Percentiles rank a stretch among this genome's conserved stretches.
These are phyloP conservation scores for Eupsittula cactorum DNA, from an alignment of 2,113 vertebrate genomes.

Conservation along the genomic window DNA sequence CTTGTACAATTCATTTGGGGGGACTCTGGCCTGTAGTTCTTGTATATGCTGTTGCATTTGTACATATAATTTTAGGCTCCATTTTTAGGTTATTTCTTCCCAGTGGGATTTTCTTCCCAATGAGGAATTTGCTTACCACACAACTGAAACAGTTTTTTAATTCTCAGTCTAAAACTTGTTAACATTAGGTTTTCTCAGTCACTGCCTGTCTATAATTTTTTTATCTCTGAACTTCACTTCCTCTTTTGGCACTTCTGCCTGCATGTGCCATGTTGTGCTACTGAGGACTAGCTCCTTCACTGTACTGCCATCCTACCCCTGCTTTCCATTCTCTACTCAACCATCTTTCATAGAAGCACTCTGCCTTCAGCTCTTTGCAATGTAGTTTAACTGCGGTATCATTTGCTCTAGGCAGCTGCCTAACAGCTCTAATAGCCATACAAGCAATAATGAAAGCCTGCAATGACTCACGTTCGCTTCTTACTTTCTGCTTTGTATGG, in stretches of 20 bases:
- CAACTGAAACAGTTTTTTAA: background rate
- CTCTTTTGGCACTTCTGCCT: background rate
- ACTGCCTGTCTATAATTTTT: background rate
- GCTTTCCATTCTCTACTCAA: background rate
- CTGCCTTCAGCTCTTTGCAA: background rate
- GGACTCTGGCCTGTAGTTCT: background rate
- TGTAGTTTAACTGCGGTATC: background rate
- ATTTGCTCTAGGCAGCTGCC: background rate
- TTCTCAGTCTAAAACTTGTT: background rate
- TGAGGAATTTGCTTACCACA: background rate
- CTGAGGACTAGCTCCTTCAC: background rate
- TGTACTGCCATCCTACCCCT: background rate
- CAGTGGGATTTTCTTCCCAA: background rate
- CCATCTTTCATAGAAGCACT: background rate
- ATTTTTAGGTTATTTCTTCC: background rate
- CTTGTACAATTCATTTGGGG: background rate
- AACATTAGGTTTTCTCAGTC: background rate
- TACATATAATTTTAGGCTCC: background rate
- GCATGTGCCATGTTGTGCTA: too few relatives aligned
- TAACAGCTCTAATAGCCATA: background rate
- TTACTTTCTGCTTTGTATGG: background rate
- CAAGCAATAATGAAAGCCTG: rapidly evolving
- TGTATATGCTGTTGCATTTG: background rate
- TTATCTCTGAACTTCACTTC: background rate
- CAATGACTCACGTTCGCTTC: background rate